These are phyloP conservation scores for Colaptes auratus DNA, from an alignment of 2,113 vertebrate species.

Conservation along the genomic window DNA sequence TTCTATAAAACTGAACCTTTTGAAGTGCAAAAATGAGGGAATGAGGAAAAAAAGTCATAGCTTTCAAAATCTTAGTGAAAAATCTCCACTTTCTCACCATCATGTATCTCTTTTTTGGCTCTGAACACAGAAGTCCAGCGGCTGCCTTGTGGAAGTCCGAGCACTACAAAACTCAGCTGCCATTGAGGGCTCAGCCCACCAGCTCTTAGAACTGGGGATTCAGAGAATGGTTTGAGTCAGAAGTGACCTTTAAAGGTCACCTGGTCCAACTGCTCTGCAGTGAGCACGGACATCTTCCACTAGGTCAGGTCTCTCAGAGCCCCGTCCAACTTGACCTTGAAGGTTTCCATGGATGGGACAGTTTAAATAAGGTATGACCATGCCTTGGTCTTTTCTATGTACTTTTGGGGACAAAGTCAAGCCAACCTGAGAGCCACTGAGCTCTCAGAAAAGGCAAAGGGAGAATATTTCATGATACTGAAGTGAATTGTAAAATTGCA, in stretches of 20 bases:
- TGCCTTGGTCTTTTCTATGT: not conserved
- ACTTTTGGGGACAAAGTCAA: not conserved
- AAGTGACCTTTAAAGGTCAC: no score
- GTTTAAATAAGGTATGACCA: no score
- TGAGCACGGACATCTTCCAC: no score
- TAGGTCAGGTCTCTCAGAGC: no score
- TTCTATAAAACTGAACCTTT: not conserved
- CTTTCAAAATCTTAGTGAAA: not conserved
- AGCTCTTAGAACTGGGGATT: not conserved
- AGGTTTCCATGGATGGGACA: no score
- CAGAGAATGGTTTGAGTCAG: no score
- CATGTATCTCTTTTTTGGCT: not conserved
- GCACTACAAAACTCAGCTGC: not conserved
- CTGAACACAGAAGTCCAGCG: no score
- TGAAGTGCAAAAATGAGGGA: not conserved
- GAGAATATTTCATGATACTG: conserved; percentile 16
- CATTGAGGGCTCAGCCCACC: not conserved
- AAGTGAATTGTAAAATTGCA: not conserved
- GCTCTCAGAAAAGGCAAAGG: conserved; percentile 33
- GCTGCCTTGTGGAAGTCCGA: not conserved
- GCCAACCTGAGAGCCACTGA: not conserved
- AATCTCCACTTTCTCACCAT: not conserved
- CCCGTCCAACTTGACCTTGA: no score
- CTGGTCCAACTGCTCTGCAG: no score
- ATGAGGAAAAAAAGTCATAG: not conserved